Evolutionary conservation across 2,113 vertebrate genomes (phyloP).

Genomic region (Ammodramus savannarum): DNA sequence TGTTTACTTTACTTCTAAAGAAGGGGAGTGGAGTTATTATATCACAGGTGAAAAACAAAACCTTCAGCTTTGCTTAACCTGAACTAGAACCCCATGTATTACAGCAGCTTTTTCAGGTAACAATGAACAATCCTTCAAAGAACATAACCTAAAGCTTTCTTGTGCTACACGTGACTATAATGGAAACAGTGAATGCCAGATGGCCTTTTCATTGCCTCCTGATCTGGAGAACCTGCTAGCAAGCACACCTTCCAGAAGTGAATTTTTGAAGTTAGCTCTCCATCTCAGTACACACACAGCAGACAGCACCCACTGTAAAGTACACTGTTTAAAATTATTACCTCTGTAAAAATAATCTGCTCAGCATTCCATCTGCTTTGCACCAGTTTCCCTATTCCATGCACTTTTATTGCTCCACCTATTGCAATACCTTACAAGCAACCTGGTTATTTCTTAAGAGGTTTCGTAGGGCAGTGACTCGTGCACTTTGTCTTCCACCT

Average conservation of each 20-base stretch:
- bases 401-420: background rate
- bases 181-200: background rate
- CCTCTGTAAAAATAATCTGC: background rate
- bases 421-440: background rate
- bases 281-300: background rate
- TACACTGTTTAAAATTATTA: background rate
- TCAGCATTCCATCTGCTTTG: background rate
- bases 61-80: background rate
- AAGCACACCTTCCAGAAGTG: background rate
- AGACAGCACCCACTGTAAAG: background rate
- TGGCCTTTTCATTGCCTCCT: background rate
- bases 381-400: background rate
- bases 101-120: background rate
- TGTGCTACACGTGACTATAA: background rate
- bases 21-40: background rate
- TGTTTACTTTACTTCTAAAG: constrained; percentile 18
- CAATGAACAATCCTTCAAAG: constrained; percentile 21
- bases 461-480: background rate
- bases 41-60: background rate
- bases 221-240: background rate
- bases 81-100: background rate
- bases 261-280: background rate
- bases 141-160: background rate
- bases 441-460: background rate
- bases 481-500: background rate